Evolutionary conservation across 2,888 invertebrate genomes (phyloP).

Genomic region (Nomada fucata): DNA sequence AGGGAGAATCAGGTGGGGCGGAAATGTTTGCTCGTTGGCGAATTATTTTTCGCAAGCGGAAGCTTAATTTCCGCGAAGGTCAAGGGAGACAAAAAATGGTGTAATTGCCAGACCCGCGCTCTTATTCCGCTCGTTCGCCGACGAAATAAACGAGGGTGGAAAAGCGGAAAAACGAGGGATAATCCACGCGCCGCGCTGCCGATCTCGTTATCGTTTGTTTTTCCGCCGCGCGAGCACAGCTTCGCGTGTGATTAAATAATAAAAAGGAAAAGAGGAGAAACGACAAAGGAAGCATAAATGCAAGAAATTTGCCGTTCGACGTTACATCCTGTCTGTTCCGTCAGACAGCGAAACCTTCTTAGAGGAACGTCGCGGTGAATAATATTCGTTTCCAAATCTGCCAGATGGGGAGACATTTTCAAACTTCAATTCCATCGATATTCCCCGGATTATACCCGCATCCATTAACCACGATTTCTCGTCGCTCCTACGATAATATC

Average conservation of each 20-base stretch:
- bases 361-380: too few species aligned
- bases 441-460: too few species aligned
- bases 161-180: slow-evolving; percentile 31
- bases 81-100: slow-evolving; percentile 28
- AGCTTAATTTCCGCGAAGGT: slow-evolving; percentile 37
- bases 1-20: slow-evolving; percentile 1
- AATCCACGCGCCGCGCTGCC: background rate
- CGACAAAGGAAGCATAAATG: too few species aligned
- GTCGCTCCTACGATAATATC: too few species aligned
- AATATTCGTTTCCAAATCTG: too few species aligned
- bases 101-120: slow-evolving; percentile 20
- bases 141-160: slow-evolving; percentile 37
- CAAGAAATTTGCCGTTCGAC: too few species aligned
- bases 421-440: too few species aligned
- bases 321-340: too few species aligned
- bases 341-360: too few species aligned
- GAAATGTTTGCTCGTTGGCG: slow-evolving; percentile 29
- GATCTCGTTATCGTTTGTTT: slow-evolving; percentile 28
- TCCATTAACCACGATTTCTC: too few species aligned
- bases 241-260: background rate
- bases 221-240: background rate
- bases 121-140: slow-evolving; percentile 28
- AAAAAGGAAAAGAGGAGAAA: background rate
- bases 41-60: slow-evolving; percentile 29
- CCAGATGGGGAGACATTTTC: too few species aligned